A percentile compares a stretch with the other conserved stretches of the same genome.
Evolutionary conservation across 2,113 vertebrate species (phyloP).

Genomic region (Addax nasomaculatus): DNA sequence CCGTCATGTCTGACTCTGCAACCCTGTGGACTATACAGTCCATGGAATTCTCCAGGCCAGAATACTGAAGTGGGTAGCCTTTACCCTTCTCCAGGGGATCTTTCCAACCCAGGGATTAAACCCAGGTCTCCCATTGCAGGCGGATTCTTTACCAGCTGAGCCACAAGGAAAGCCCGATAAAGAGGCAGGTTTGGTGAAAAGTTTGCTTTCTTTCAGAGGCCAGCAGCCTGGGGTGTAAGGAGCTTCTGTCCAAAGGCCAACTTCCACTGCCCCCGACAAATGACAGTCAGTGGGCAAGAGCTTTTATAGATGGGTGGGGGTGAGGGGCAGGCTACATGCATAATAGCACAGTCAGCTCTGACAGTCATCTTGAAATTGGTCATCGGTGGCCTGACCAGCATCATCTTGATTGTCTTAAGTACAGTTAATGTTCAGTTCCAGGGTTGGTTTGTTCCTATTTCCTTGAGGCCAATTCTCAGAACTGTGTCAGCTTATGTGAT

Average conservation of each 20-base stretch:
- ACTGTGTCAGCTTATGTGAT: neutral
- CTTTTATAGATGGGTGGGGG: neutral
- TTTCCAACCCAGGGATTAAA: neutral
- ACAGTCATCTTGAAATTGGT: neutral
- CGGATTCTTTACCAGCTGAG: neutral
- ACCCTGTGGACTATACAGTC: accelerated
- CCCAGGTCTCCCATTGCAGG: neutral
- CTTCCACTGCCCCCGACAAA: accelerated
- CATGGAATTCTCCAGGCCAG: neutral
- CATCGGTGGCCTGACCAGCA: neutral
- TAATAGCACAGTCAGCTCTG: neutral
- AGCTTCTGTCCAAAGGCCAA: neutral
- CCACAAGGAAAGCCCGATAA: neutral
- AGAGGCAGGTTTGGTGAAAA: neutral
- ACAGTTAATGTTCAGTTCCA: neutral
- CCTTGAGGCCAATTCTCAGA: neutral
- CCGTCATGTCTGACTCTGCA: neutral
- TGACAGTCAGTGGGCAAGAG: neutral
- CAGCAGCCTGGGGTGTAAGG: neutral
- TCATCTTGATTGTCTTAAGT: neutral
- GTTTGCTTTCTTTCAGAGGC: neutral
- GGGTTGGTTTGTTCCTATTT: neutral
- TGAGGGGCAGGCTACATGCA: neutral
- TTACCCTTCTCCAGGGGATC: neutral
- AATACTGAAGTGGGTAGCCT: neutral